Conservation (phyloP, 1,140 invertebrate genomes). For the Drosophila chauvacae region DNA sequence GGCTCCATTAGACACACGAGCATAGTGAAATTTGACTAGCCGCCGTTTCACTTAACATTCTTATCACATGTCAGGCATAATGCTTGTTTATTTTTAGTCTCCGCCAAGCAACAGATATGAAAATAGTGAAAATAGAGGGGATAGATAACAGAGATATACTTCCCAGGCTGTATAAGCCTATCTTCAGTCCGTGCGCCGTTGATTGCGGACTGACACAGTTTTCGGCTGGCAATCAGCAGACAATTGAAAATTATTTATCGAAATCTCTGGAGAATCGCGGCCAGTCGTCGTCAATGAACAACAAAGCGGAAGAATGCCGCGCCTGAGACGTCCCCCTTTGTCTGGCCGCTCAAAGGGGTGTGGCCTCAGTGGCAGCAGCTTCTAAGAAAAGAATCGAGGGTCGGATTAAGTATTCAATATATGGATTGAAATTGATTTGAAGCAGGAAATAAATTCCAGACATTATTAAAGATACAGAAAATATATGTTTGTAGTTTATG, state of each 20-base stretch:
- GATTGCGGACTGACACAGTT: slow-evolving; percentile 66
- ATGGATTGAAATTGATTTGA: neutral
- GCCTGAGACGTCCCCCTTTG: slow-evolving; percentile 14
- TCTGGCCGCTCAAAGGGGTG: slow-evolving; percentile 26
- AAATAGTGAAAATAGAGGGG: slow-evolving; percentile 17
- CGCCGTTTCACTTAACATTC: slow-evolving; percentile 53
- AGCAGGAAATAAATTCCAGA: neutral
- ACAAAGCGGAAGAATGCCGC: slow-evolving; percentile 25
- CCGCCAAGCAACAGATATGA: slow-evolving; percentile 21
- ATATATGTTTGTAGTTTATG: too few species aligned
- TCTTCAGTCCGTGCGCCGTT: slow-evolving; percentile 26
- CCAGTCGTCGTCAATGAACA: slow-evolving; percentile 35
- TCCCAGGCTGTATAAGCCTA: slow-evolving; percentile 27
- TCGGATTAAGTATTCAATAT: slow-evolving; percentile 1
- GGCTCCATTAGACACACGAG: slow-evolving; percentile 30
- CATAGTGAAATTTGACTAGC: slow-evolving; percentile 47
- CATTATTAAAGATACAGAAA: neutral
- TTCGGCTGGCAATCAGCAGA: slow-evolving; percentile 46
- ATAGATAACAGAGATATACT: slow-evolving; percentile 14
- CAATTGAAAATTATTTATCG: slow-evolving; percentile 62
- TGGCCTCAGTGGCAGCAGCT: slow-evolving; percentile 2
- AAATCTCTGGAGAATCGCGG: slow-evolving; percentile 31
- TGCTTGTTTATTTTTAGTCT: slow-evolving; percentile 41
- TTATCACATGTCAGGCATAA: slow-evolving; percentile 43
- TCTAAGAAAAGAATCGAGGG: slow-evolving; percentile 9